These are phyloP conservation scores for Lasioglossum marginatum DNA, from an alignment of 2,888 invertebrate genomes.

Conservation along the genomic window DNA sequence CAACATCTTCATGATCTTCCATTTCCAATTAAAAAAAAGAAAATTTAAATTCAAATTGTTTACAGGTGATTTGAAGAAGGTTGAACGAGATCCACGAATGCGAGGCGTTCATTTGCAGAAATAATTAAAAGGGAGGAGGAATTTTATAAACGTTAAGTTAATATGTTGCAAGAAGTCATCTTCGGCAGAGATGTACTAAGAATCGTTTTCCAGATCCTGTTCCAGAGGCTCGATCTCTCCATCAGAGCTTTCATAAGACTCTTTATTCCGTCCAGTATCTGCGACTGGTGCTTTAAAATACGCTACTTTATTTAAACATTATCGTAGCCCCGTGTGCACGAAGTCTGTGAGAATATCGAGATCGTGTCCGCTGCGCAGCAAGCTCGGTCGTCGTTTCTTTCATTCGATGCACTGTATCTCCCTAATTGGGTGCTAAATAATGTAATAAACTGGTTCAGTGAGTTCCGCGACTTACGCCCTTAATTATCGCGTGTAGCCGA, in stretches of 20 bases:
- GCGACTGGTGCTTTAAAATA: neutral
- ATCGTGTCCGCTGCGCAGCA: neutral
- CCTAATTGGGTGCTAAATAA: conserved; percentile 15
- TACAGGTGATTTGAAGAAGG: neutral
- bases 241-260: neutral
- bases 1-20: neutral
- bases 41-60: neutral
- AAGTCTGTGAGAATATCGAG: conserved; percentile 3
- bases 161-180: neutral
- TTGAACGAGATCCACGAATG: neutral
- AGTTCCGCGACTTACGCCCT: neutral
- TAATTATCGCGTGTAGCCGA: conserved; percentile 2
- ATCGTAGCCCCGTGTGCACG: neutral
- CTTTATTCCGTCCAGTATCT: neutral
- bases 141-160: neutral
- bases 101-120: neutral
- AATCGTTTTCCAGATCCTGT: neutral
- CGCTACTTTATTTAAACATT: conserved; percentile 5
- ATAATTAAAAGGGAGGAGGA: neutral
- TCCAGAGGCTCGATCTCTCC: neutral
- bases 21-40: neutral
- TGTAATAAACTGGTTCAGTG: conserved; percentile 15
- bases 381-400: neutral
- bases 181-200: neutral
- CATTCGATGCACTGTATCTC: conserved; percentile 15